Conservation (phyloP, 2,888 invertebrate genomes). For the Helleia helle region DNA sequence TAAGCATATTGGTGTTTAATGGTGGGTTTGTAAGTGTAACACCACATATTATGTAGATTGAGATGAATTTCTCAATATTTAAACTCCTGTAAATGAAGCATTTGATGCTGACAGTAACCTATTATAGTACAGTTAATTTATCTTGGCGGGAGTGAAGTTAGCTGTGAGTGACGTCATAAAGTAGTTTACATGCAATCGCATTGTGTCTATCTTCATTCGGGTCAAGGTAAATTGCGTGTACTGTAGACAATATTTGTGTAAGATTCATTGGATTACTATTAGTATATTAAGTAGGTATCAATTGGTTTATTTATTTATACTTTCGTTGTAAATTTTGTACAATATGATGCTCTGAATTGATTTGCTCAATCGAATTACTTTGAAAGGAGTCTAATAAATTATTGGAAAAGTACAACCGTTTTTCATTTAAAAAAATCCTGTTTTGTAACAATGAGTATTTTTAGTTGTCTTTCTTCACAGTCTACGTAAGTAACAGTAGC, state of each 20-base stretch:
- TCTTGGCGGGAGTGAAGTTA: too few relatives aligned
- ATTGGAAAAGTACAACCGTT: constrained; percentile 30
- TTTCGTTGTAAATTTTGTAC: constrained; percentile 50
- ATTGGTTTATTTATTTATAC: not conserved
- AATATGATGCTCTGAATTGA: constrained; percentile 49
- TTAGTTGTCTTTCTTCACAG: too few relatives aligned
- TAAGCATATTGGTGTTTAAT: too few relatives aligned
- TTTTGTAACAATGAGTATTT: too few relatives aligned
- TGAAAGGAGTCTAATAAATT: constrained; percentile 61
- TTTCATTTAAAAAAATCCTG: too few relatives aligned
- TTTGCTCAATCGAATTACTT: constrained; percentile 64
- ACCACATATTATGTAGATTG: not conserved
- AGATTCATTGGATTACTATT: constrained; percentile 30
- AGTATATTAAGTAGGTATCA: constrained; percentile 15
- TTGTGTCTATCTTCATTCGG: constrained; percentile 6
- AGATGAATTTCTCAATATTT: not conserved
- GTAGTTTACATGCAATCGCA: too few relatives aligned
- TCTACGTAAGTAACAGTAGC: too few relatives aligned
- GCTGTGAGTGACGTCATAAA: too few relatives aligned
- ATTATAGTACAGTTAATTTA: too few relatives aligned
- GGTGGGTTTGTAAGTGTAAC: too few relatives aligned
- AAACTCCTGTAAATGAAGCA: constrained; percentile 2
- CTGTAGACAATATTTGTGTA: constrained; percentile 62
- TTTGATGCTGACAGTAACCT: not conserved
- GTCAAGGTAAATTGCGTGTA: too few relatives aligned